These are phyloP conservation scores for Aurelia sp. DNA, from an alignment of 30 jellyfish, hydroid and myxozoan genomes.

Conservation along the genomic window DNA sequence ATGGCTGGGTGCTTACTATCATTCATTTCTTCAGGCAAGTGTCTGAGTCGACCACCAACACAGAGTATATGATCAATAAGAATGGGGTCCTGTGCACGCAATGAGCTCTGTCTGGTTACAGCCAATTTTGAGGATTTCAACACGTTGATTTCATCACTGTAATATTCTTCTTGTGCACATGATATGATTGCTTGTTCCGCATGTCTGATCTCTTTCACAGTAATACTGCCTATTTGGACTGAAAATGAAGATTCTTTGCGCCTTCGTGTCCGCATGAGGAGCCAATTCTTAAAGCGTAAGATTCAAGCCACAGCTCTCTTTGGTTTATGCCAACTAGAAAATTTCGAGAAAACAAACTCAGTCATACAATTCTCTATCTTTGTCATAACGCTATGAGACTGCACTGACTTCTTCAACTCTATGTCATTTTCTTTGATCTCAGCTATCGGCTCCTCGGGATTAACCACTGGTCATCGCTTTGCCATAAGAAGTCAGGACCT, in stretches of 20 bases:
- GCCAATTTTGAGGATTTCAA: neutral
- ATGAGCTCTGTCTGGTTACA: slow-evolving; percentile 7
- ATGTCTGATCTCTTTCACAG: slow-evolving; percentile 8
- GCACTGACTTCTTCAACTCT: neutral
- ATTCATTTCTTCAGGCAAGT: slow-evolving; percentile 5
- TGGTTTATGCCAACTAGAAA: slow-evolving; percentile 1
- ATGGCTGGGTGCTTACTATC: slow-evolving; percentile 54
- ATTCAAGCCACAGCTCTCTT: slow-evolving; percentile 21
- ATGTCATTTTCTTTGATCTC: slow-evolving; percentile 2
- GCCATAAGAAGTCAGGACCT: slow-evolving; percentile 61
- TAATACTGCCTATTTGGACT: neutral
- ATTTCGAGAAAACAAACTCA: slow-evolving; percentile 5
- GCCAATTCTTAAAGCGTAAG: neutral
- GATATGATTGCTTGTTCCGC: slow-evolving; percentile 49
- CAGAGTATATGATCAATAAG: slow-evolving; percentile 24
- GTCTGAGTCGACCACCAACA: slow-evolving; percentile 72
- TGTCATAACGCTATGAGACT: neutral
- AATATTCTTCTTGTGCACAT: slow-evolving; percentile 31
- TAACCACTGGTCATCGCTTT: neutral
- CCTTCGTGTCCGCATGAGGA: neutral
- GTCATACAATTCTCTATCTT: neutral
- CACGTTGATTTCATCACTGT: slow-evolving; percentile 23
- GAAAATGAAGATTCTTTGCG: neutral
- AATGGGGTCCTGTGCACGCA: slow-evolving; percentile 29
- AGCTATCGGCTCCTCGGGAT: neutral